Evolutionary conservation across 2,113 vertebrate species (phyloP), one percentile per base, ranked within the genome.

Genomic region (Polypterus senegalus): DNA sequence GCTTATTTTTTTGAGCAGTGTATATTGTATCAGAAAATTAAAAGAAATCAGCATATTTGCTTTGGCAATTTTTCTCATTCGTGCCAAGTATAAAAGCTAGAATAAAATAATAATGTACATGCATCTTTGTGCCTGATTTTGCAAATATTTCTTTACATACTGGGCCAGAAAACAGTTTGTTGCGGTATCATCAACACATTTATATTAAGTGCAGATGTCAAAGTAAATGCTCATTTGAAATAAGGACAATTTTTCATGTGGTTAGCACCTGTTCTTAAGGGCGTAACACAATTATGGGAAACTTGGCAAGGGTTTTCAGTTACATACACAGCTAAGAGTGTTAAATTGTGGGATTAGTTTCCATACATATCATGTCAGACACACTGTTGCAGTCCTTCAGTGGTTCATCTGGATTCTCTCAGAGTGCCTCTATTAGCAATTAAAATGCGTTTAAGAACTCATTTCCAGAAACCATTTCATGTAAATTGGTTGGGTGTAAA

Each of bases 261-360:
- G 64, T 54, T 48, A 61, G 49, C 64, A 66, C 64, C 60, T 66
- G 64, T 56, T 61, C 51, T 52, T 54, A 7, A 61, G 58, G 54
- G 44, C 11, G 27, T 46, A 48, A 54, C 54, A 46, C 54, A 27
- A 46, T 54, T 62, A 3, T 47, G 47, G 54, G 3, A 48, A 61
- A 56, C 56, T 6, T 55, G 54, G 54, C n/a, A 49, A 5, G 10
- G 58, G 54, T 53, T 53, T 27, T 57, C 48, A 58, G 11, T 64
- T 60, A 54, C n/a, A 54, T n/a, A 4, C 59, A 59, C 53, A 64
- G 59, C 60, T 47, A 27, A 27, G 49, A 60, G 9, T 64, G 49
- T 64, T 64, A 4, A 46, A 59, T 60, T 51, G 59, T 64, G 45
- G 47, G 63, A 64, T 64, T 64, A 59, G 57, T 60, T 59, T 64